These are phyloP conservation scores for Phalacrocorax aristotelis DNA, from an alignment of 2,113 vertebrate species.

Conservation along the genomic window DNA sequence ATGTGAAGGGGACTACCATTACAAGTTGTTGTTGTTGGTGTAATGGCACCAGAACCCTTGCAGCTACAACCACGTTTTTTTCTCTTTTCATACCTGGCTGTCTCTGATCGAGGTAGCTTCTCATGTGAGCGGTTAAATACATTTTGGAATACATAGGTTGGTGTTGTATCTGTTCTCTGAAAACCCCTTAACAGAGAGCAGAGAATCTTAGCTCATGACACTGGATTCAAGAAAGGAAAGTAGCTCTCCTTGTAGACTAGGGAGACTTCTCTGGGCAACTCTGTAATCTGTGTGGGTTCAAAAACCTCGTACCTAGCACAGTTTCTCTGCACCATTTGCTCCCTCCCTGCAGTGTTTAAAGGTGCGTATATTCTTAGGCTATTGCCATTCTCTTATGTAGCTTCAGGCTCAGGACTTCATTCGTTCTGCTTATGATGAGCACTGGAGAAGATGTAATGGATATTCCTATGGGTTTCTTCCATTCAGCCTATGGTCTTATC, in stretches of 20 bases:
- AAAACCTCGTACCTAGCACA: neutral
- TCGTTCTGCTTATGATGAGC: neutral
- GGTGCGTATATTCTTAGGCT: neutral
- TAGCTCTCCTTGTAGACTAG: neutral
- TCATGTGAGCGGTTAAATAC: neutral
- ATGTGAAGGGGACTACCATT: neutral
- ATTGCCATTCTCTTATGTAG: neutral
- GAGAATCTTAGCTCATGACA: neutral
- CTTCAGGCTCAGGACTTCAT: neutral
- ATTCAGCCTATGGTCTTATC: neutral
- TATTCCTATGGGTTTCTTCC: neutral
- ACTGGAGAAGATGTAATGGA: neutral
- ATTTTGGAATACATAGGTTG: neutral
- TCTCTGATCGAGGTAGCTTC: neutral
- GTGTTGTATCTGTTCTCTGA: neutral
- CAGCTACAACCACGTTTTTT: neutral
- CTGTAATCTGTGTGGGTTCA: neutral
- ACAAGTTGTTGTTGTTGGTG: neutral
- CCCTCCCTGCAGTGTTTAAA: neutral
- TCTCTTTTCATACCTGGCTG: neutral
- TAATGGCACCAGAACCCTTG: neutral
- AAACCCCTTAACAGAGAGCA: neutral
- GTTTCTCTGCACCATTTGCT: neutral
- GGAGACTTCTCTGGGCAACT: neutral
- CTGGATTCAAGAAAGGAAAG: neutral